phyloP scores from a whole-genome alignment of 2,113 vertebrate genomes.

The Crotalus helleri region DNA sequence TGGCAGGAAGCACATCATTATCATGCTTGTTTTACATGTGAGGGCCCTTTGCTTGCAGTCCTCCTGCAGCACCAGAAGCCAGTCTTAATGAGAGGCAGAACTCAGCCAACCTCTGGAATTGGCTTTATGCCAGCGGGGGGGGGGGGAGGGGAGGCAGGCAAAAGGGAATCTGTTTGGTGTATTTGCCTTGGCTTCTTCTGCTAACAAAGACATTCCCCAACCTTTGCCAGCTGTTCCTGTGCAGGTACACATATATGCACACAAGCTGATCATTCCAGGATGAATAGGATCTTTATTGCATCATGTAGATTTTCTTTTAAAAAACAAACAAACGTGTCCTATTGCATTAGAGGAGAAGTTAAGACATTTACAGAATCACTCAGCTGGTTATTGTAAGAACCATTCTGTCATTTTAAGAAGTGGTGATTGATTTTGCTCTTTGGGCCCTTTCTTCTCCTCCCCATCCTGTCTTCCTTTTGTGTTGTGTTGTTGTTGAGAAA shows the following conservation, averaged over 20 bases:
- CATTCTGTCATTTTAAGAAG: not conserved
- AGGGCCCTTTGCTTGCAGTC: not conserved
- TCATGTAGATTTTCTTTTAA: not conserved
- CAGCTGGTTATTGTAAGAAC: not conserved
- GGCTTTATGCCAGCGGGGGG: not conserved
- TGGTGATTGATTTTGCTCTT: not conserved
- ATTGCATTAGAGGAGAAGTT: not conserved
- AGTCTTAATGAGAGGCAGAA: not conserved
- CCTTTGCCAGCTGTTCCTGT: not conserved
- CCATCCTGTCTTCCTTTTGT: not conserved
- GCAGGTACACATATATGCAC: not conserved
- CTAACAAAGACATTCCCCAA: not conserved
- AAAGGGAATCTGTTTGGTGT: too few species aligned
- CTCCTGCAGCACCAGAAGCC: not conserved
- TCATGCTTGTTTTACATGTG: conserved; percentile 22
- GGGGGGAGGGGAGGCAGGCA: not conserved
- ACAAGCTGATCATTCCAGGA: not conserved
- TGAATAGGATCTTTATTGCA: not conserved
- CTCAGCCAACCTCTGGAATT: not conserved
- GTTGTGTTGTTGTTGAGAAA: not conserved
- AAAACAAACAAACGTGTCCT: not conserved
- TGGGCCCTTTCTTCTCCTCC: not conserved
- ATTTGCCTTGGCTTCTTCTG: not conserved
- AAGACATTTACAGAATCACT: too few species aligned
- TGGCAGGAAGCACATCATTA: conserved; percentile 29